Percentiles rank a stretch among this genome's conserved stretches.
Evolutionary conservation across 2,888 invertebrate species (phyloP).

Genomic region (Eupithecia inturbata): DNA sequence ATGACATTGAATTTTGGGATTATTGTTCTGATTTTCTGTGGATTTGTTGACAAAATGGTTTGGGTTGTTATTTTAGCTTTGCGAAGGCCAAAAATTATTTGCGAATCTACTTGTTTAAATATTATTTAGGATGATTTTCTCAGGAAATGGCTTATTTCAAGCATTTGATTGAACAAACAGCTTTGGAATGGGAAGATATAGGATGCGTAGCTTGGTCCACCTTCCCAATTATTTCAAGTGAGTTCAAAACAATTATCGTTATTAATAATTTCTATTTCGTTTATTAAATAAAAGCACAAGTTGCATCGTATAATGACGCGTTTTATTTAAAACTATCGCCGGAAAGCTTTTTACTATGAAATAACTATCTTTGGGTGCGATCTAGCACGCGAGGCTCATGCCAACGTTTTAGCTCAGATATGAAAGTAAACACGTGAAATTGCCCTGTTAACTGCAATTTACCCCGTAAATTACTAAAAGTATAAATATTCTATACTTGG

Average conservation of each 20-base stretch:
- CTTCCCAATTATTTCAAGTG: neutral
- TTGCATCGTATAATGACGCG: constrained; percentile 6
- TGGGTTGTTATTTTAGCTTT: constrained; percentile 31
- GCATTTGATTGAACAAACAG: constrained; percentile 9
- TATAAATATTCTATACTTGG: neutral
- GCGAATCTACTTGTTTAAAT: constrained; percentile 6
- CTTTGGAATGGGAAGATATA: neutral
- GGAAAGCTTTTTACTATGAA: constrained; percentile 31
- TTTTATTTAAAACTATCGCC: constrained; percentile 11
- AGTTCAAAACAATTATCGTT: neutral
- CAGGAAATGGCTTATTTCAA: constrained; percentile 5
- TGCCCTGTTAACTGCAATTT: constrained; percentile 41
- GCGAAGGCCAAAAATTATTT: constrained; percentile 16
- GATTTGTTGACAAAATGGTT: constrained; percentile 35
- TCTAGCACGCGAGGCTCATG: constrained; percentile 43
- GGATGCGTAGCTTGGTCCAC: neutral
- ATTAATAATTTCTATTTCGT: neutral
- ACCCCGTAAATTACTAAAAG: constrained; percentile 24
- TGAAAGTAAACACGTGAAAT: constrained; percentile 42
- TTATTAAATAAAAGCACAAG: constrained; percentile 1
- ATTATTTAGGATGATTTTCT: constrained; percentile 6
- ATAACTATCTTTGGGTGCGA: constrained; percentile 40
- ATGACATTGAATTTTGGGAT: constrained; percentile 30
- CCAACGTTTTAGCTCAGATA: constrained; percentile 41
- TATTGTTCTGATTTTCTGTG: constrained; percentile 28